Conservation (phyloP, 2,113 vertebrate genomes). For the Zootoca vivipara region DNA sequence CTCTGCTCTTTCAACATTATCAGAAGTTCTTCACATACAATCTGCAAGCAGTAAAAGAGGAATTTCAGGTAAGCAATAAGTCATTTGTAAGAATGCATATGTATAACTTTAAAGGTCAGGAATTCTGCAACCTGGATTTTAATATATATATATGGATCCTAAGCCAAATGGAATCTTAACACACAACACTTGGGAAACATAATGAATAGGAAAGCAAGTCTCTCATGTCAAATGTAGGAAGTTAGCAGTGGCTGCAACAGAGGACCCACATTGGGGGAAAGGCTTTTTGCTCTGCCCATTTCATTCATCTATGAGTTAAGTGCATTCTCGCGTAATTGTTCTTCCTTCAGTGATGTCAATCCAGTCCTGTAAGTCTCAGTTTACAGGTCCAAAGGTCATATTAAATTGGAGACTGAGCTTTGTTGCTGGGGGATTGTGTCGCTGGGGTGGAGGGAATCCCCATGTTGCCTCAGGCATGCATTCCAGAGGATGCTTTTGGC, state of each 20-base stretch:
- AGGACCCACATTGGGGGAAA: neutral
- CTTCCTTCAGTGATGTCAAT: neutral
- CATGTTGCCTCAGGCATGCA: neutral
- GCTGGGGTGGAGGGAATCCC: neutral
- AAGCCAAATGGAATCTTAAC: neutral
- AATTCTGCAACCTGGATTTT: neutral
- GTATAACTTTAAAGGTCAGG: neutral
- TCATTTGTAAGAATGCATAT: neutral
- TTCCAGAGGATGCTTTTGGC: neutral
- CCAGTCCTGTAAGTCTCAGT: neutral
- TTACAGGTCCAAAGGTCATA: neutral
- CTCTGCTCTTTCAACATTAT: conserved; percentile 79
- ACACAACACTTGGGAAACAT: neutral
- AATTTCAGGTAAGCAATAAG: conserved; percentile 77
- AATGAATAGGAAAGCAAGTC: neutral
- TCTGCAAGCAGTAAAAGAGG: conserved; percentile 78
- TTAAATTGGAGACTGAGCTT: neutral
- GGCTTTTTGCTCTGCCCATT: neutral
- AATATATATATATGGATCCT: neutral
- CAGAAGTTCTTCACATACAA: conserved; percentile 81
- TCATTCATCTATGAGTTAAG: neutral
- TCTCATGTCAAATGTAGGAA: neutral
- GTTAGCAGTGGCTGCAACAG: neutral
- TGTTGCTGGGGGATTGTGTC: neutral
- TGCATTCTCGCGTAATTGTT: neutral